Base-by-base conservation (phyloP, 2,113 vertebrate species). In the Ictalurus punctatus region DNA sequence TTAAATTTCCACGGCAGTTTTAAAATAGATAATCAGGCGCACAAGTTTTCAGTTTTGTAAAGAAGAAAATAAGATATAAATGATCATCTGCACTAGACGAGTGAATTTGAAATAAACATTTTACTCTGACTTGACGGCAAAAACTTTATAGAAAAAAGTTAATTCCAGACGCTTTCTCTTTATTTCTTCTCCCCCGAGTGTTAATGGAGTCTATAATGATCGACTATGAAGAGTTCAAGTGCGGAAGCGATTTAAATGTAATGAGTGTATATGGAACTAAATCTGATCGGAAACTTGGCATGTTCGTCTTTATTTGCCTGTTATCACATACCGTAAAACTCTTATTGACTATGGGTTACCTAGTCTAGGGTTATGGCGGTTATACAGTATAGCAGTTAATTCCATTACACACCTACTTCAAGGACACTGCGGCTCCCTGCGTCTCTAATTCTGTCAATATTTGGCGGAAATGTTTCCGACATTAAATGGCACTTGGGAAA, bases 401-500 rank as follows among this genome's bases (percentile, higher is more conserved):
- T 91, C 76, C 83, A 90, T 93, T 88, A 91, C 82, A 87, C 61
- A 79, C 40, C 37, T 52, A 37, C 85, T 17, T 52, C 19, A 23
- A 27, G 84, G 92, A 73, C 84, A 80, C 88, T 65, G 34, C 74
- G 87, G 76, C 90, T 91, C 89, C 76, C 80, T 89, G 89, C 88
- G 90, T 93, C 92, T 93, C 87, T 92, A 89, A 81, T 86, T 85
- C 88, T 94, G 93, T 94, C 95, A 94, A 93, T 94, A 94, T 91
- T 91, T 88, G 88, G 81, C 87, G 89, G 89, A 94, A 94, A 94
- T 92, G 94, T 95, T 95, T 94, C 93, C 93, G 93, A 92, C 93
- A 91, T 94, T 94, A 93, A 94, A 92, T 93, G 92, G 92, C 93
- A 95, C 94, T 95, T 93, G 91, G 92, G 93, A 92, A 93, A 93